phyloP scores from a whole-genome alignment of 2,797 vertebrate genomes.

The Odontamblyopus rebecca region DNA sequence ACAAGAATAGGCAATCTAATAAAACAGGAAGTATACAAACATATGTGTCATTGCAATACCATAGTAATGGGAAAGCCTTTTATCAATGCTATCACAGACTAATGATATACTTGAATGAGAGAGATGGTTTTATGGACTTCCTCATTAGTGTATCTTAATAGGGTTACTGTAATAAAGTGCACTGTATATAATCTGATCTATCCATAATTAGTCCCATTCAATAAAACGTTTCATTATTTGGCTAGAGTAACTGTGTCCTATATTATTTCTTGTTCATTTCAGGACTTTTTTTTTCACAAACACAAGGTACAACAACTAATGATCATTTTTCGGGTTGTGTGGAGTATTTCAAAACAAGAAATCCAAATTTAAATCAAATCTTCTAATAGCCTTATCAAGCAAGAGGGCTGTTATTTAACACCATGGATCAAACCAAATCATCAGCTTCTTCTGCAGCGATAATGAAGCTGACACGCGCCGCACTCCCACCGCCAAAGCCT shows the following conservation, averaged over 20 bases:
- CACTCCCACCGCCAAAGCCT: conserved; percentile 7
- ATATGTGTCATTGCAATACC: background rate
- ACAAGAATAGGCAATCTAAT: background rate
- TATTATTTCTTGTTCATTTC: background rate
- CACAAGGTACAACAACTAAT: background rate
- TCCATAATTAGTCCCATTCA: background rate
- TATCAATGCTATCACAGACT: background rate
- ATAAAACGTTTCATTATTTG: background rate
- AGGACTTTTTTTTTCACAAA: background rate
- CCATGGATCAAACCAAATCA: conserved; percentile 20
- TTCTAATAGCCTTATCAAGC: background rate
- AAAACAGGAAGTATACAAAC: background rate
- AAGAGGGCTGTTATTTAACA: background rate
- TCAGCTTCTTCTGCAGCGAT: conserved; percentile 11
- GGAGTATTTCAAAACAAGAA: background rate
- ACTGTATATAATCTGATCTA: background rate
- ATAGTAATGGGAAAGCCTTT: background rate
- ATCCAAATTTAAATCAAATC: background rate
- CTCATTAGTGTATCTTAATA: background rate
- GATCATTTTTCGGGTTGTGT: background rate
- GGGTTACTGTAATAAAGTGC: background rate
- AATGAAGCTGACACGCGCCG: conserved; percentile 20
- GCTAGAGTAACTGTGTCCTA: background rate
- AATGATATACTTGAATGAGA: background rate
- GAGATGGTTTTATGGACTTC: background rate